Evolutionary conservation across 2,888 invertebrate genomes (phyloP), one percentile per base, ranked within the genome.

Genomic region (Sminthurides aquaticus): DNA sequence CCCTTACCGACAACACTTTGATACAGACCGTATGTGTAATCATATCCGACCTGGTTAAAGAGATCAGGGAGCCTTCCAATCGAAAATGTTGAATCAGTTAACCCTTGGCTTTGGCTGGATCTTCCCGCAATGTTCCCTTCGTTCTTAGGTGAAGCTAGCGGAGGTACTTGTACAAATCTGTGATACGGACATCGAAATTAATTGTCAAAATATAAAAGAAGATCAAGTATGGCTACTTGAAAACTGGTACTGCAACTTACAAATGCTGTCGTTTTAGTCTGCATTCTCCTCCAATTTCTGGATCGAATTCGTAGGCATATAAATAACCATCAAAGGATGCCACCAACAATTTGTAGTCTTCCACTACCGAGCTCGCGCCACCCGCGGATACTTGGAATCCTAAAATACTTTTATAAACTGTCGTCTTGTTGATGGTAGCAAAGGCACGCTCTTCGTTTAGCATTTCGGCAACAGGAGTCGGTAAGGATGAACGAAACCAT

Each of bases 371-470:
- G 20, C 52, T 52, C 52, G 52, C 20, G 5, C 20, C 18, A 15
- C 18, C 5, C 5, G 11, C 20, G 20, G 52, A 52, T 22, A 20
- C 22, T 1, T 22, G 28, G 20, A 62, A 62, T 3, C 43, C 62
- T n/a, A 62, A 24, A 34, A 54, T 27, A 43, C 25, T 62, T 56
- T 56, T 55, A 1, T 52, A 22, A 15, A 20, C 20, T 52, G 52
- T 15, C 18, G 20, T 20, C 52, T 52, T 52, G 52, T 94, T 77
- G 69, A 95, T 94, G 67, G 91, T 89, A 62, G 96, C 93, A 81
- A 93, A 94, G 74, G 96, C 94, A 75, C 98, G 85, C 68, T 92
- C 96, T 82, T 97, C 96, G 79, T 89, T 90, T 79, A 98, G 90
- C 78, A 97, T 92, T 80, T 95, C 96, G 24, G 92, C 89, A 72